Conservation (phyloP, 2,797 vertebrate genomes). For the Tarsius wallacei region DNA sequence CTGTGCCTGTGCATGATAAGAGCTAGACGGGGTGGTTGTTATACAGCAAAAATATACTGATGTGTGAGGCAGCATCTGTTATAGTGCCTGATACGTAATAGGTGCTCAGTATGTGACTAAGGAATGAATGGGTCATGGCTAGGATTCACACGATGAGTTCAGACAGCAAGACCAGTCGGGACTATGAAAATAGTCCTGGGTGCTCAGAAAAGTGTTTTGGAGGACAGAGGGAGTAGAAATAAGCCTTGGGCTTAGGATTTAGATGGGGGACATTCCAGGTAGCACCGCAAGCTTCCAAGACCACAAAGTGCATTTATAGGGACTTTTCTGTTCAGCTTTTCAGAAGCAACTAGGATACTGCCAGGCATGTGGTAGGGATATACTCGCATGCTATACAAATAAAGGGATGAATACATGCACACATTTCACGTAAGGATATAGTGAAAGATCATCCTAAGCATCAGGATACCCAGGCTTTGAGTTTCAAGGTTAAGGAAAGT, state of each 20-base stretch:
- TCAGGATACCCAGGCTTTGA: neutral
- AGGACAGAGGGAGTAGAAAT: neutral
- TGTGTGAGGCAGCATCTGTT: neutral
- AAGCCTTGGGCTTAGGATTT: neutral
- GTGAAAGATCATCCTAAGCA: conserved; percentile 4
- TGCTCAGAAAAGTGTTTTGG: neutral
- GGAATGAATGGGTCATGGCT: neutral
- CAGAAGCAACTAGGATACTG: neutral
- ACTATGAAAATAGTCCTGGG: neutral
- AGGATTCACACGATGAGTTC: neutral
- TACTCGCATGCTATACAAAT: neutral
- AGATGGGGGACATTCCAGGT: neutral
- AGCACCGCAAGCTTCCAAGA: neutral
- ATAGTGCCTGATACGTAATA: neutral
- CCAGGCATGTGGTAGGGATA: neutral
- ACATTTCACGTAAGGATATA: neutral
- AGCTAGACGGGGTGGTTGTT: too few relatives aligned
- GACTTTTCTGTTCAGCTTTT: neutral
- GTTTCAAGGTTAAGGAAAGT: conserved; percentile 46
- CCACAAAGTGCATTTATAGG: neutral
- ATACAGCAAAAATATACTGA: neutral
- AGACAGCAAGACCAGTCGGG: neutral
- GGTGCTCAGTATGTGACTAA: neutral
- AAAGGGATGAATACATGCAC: neutral
- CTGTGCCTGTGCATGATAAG: neutral